Evolutionary conservation across 1,140 invertebrate genomes (phyloP).

Genomic region (Rhagoletis pomonella): DNA sequence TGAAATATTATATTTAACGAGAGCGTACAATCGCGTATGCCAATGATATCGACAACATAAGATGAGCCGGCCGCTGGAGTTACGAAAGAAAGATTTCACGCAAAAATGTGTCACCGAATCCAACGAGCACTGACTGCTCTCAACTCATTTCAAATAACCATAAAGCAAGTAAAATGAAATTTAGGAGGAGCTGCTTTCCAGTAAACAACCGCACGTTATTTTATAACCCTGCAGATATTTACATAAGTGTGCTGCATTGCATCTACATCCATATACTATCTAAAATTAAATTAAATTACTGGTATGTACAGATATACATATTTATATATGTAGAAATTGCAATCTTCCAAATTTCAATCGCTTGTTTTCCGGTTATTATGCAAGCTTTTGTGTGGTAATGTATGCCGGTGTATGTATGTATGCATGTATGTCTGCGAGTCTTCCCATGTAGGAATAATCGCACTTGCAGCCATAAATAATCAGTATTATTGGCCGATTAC

Average conservation of each 20-base stretch:
- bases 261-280: not conserved
- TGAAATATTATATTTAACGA: too few species aligned
- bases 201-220: not conserved
- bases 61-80: too few species aligned
- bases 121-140: too few species aligned
- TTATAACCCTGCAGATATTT: not conserved
- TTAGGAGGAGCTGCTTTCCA: not conserved
- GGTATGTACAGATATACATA: too few species aligned
- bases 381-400: not conserved
- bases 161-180: not conserved
- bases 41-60: too few species aligned
- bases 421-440: not conserved
- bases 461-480: slow-evolving; percentile 46
- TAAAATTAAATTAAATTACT: not conserved
- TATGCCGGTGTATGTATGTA: too few species aligned
- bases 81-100: too few species aligned
- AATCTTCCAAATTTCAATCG: slow-evolving; percentile 32
- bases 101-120: too few species aligned
- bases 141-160: too few species aligned
- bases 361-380: not conserved
- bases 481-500: slow-evolving; percentile 43
- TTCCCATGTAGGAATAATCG: not conserved
- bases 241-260: not conserved
- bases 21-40: too few species aligned
- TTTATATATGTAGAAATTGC: too few species aligned